Evolutionary conservation across 1,140 invertebrate species (phyloP).

Genomic region (Homalodisca vitripennis): DNA sequence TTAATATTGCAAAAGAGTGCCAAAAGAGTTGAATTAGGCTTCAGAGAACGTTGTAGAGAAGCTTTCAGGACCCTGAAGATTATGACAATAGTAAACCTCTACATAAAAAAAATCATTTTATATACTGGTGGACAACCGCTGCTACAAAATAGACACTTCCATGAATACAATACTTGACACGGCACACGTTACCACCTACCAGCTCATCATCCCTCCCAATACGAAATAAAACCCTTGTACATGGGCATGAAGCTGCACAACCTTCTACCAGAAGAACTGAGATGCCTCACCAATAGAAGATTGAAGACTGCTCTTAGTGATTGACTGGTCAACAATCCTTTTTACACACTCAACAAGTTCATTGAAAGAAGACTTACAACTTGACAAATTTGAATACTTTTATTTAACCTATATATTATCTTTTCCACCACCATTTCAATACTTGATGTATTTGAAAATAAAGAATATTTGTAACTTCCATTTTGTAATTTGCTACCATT

Average conservation of each 20-base stretch:
- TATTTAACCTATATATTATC: too few relatives aligned
- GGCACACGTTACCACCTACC: neutral
- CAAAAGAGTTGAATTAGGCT: neutral
- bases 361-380: neutral
- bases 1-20: neutral
- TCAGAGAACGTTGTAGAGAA: neutral
- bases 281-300: neutral
- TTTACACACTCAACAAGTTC: neutral
- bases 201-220: neutral
- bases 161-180: neutral
- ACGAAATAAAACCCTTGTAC: neutral
- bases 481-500: too few relatives aligned
- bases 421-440: too few relatives aligned
- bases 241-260: neutral
- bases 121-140: neutral
- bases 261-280: neutral
- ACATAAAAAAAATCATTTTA: neutral
- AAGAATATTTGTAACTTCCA: too few relatives aligned
- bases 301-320: neutral
- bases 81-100: neutral
- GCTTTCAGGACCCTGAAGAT: neutral
- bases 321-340: neutral
- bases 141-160: neutral
- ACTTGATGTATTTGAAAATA: too few relatives aligned
- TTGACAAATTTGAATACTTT: neutral